Evolutionary conservation across 1,140 invertebrate genomes (phyloP), one percentile per base, ranked within the genome.

Genomic region (Micrasema longulum): DNA sequence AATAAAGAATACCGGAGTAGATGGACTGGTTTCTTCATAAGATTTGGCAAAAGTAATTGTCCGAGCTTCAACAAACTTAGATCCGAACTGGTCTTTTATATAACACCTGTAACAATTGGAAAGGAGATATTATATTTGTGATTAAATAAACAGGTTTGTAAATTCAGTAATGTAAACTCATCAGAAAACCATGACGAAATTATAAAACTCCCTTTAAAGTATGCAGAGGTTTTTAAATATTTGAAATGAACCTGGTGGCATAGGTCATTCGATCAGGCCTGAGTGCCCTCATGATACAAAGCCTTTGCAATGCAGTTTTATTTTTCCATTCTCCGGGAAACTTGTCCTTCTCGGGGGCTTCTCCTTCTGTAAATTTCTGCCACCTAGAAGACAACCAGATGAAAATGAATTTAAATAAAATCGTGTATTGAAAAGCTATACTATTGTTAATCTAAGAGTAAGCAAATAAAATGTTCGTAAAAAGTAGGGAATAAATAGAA

Each of bases 251-350:
- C 84, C 77, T 78, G 26, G 83, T 82, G 7, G 91, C 91, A 75
- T 92, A 92, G 12, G 91, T 91, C 94, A 98, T 97, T 72, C 96
- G 88, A 85, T 98, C 97, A 0, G 95, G 91, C 72, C 97, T 83
- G 20, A 98, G 81, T 5, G 94, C 94, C 66, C 96, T 84, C 88
- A 99, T 91, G 78, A 99, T 97, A 80, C 96, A 97, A 0, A 98
- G 83, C 78, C 91, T 90, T 79, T 98, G 96, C 4, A 98, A 81
- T 0, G 93, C 87, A 0, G 90, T 89, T 81, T 97, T 97, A 78
- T 95, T 95, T 80, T 98, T 99, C 96, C 97, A 99, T 77, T 98
- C 97, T 72, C 96, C 95, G 0, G 96, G 97, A 74, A 97, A 91
- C 81, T 96, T 97, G 79, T 98, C 96, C 79, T 92, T 91, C 82